Evolutionary conservation across 2,797 vertebrate genomes (phyloP).

Genomic region (Crenuchus spilurus): DNA sequence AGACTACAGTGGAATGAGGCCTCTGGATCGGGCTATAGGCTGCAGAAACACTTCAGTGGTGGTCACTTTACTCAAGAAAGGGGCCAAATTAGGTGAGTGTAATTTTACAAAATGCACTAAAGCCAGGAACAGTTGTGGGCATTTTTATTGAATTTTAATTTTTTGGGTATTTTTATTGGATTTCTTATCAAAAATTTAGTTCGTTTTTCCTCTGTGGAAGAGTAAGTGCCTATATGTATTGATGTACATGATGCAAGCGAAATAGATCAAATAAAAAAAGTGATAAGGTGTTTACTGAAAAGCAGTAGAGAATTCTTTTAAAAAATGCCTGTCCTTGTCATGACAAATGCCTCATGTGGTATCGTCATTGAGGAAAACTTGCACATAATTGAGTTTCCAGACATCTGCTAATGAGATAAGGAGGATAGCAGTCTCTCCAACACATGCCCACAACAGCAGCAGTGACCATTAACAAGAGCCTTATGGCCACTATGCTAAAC

Average conservation of each 20-base stretch:
- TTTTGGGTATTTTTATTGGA: too few species aligned
- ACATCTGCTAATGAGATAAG: constrained; percentile 14
- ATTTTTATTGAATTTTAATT: too few species aligned
- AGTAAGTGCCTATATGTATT: too few species aligned
- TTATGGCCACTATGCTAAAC: neutral
- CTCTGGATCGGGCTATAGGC: constrained; percentile 95
- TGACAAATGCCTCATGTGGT: neutral
- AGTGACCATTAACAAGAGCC: constrained; percentile 1
- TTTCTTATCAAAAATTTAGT: too few species aligned
- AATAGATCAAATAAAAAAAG: too few species aligned
- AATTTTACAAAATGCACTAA: neutral
- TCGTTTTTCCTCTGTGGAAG: neutral
- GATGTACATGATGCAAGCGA: too few species aligned
- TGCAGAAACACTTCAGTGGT: constrained; percentile 95
- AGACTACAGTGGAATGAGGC: constrained; percentile 96
- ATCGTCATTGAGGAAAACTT: neutral
- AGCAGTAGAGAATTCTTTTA: neutral
- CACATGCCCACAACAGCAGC: neutral
- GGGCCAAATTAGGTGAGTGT: constrained; percentile 91
- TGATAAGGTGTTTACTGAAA: too few species aligned
- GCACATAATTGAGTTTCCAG: neutral
- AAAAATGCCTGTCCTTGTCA: neutral
- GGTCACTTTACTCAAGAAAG: constrained; percentile 92
- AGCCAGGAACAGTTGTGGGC: too few species aligned
- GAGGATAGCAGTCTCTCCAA: neutral